These are phyloP conservation scores for Microplitis manilae DNA, from an alignment of 2,888 invertebrate genomes.

Conservation along the genomic window DNA sequence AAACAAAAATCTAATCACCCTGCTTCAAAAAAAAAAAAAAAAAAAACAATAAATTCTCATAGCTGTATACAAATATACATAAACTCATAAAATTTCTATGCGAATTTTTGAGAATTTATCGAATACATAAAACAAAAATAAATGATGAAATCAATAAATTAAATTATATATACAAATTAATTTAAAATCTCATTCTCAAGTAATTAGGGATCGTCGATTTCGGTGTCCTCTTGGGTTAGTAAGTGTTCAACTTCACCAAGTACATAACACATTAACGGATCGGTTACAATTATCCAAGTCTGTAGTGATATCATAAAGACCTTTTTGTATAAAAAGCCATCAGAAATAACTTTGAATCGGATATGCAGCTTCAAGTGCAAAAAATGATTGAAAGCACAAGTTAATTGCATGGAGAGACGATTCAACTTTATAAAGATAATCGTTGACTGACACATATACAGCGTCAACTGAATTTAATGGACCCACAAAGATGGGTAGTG, in stretches of 20 bases:
- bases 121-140: no score
- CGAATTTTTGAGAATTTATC: no score
- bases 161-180: no score
- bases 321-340: slow-evolving; percentile 44
- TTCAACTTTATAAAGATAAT: slow-evolving; percentile 38
- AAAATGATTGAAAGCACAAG: slow-evolving; percentile 30
- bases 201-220: slow-evolving; percentile 7
- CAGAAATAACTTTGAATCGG: slow-evolving; percentile 26
- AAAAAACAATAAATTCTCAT: background rate
- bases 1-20: background rate
- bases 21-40: no score
- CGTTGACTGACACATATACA: slow-evolving; percentile 40
- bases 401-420: slow-evolving; percentile 40
- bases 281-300: slow-evolving; percentile 35
- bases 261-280: slow-evolving; percentile 28
- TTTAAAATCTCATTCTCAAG: background rate
- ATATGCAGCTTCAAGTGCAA: slow-evolving; percentile 36
- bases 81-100: no score
- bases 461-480: slow-evolving; percentile 38
- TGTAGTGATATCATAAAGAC: slow-evolving; percentile 37
- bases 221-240: background rate
- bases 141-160: no score
- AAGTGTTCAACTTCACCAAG: slow-evolving; percentile 31
- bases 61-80: no score
- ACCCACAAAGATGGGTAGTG: slow-evolving; percentile 43